Base-by-base conservation (phyloP, 92 coral and sea anemone species). In the Desmophyllum pertusum region DNA sequence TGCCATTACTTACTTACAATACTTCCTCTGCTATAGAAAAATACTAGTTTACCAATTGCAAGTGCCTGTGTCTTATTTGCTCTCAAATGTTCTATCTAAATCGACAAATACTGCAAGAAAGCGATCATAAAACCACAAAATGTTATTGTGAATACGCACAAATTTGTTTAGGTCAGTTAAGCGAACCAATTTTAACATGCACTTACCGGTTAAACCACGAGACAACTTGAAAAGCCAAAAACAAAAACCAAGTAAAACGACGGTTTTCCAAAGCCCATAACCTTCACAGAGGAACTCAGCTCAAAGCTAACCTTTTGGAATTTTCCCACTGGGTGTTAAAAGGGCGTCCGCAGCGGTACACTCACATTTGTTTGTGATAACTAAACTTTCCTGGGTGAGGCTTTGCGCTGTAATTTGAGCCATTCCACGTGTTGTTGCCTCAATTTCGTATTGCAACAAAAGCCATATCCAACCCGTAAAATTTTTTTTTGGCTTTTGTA, bases 381-480 rank as follows among this genome's bases (percentile, higher is more conserved):
- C 30, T 4, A 37, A 57, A 17, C 41, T 13, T 21, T n/a, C n/a
- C 59, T 48, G 53, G 87, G 75, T 31, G 73, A 72, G 87, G 73
- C 35, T 42, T 31, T 45, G 50, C 63, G 37, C 48, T 25, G 36
- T 29, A 29, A 57, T 53, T 59, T n/a, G n/a, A n/a, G 29, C 71
- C 70, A 37, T 70, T 71, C 81, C 87, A 83, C 87, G 87, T 83
- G 87, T 61, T 81, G 10, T 14, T 50, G 25, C 80, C 75, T 81
- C n/a, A n/a, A 83, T 83, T 75, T 62, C 5, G 29, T 83, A 83
- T n/a, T 83, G 87, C 87, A 83, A 83, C 87, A 83, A 83, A 83
- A 66, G 81, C 73, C 78, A 39, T 70, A 52, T 70, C 59, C 65
- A 45, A 61, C 70, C n/a, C 27, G 27, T 15, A 53, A n/a, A n/a